Evolutionary conservation across 1,140 invertebrate species (phyloP).

Genomic region (Berghia stephanieae): DNA sequence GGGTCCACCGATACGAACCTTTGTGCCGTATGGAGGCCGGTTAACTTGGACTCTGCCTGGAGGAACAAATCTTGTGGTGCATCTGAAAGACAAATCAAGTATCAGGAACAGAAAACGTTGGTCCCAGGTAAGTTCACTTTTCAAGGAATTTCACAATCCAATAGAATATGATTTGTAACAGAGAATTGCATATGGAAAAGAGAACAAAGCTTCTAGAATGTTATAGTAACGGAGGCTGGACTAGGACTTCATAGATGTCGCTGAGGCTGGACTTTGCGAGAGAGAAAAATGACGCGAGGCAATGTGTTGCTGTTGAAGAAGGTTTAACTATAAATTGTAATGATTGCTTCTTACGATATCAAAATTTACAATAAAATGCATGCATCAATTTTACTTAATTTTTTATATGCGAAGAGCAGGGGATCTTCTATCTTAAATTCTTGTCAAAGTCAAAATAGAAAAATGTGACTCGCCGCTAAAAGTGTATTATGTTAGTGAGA

Average conservation of each 20-base stretch:
- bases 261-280: too few species aligned
- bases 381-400: too few species aligned
- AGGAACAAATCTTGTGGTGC: conserved; percentile 96
- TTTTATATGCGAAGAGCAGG: too few species aligned
- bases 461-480: neutral
- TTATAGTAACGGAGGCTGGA: neutral
- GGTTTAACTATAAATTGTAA: too few species aligned
- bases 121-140: conserved; percentile 60
- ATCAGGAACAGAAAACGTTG: conserved; percentile 85
- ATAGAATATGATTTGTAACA: neutral
- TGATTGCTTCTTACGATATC: too few species aligned
- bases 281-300: too few species aligned
- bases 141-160: neutral
- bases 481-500: neutral
- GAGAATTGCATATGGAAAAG: neutral
- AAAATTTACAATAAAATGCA: too few species aligned
- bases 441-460: neutral
- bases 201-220: neutral
- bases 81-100: conserved; percentile 95
- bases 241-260: too few species aligned
- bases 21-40: conserved; percentile 94
- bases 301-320: too few species aligned
- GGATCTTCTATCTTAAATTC: neutral
- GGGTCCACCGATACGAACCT: conserved; percentile 75
- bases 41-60: conserved; percentile 94